phyloP scores from a whole-genome alignment of 2,797 vertebrate species.

The Smutsia gigantea region DNA sequence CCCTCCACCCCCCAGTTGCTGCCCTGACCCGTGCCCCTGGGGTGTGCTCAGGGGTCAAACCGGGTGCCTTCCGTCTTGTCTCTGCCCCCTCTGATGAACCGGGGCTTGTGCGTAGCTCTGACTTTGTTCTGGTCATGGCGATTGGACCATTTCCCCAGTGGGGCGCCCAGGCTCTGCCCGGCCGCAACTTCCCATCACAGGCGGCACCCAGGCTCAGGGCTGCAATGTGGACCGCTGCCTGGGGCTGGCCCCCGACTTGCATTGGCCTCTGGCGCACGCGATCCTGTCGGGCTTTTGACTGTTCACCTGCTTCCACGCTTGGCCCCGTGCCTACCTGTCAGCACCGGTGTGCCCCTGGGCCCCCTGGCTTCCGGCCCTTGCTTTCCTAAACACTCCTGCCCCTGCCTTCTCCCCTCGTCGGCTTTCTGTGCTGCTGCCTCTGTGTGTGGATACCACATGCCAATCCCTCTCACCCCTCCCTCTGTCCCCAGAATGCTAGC shows the following conservation, averaged over 20 bases:
- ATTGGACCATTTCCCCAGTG: not conserved
- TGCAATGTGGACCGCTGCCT: not conserved
- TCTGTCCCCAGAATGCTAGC: not conserved
- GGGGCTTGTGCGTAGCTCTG: not conserved
- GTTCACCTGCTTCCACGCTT: not conserved
- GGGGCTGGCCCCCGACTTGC: not conserved
- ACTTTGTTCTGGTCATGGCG: too few species aligned
- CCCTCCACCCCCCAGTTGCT: not conserved
- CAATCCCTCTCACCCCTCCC: not conserved
- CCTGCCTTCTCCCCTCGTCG: not conserved
- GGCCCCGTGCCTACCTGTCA: not conserved
- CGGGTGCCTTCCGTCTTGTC: not conserved
- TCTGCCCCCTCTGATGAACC: not conserved
- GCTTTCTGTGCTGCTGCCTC: not conserved
- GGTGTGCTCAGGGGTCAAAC: too few species aligned
- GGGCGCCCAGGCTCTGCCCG: not conserved
- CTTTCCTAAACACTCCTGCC: not conserved
- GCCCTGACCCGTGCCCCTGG: not conserved
- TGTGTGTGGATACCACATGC: not conserved
- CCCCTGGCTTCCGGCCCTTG: not conserved
- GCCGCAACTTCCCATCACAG: not conserved
- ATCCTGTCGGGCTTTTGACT: not conserved
- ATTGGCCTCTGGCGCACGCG: not conserved
- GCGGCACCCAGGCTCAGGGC: not conserved
- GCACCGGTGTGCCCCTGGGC: not conserved